Evolutionary conservation across 1,140 invertebrate genomes (phyloP).

Genomic region (Euura lappo): DNA sequence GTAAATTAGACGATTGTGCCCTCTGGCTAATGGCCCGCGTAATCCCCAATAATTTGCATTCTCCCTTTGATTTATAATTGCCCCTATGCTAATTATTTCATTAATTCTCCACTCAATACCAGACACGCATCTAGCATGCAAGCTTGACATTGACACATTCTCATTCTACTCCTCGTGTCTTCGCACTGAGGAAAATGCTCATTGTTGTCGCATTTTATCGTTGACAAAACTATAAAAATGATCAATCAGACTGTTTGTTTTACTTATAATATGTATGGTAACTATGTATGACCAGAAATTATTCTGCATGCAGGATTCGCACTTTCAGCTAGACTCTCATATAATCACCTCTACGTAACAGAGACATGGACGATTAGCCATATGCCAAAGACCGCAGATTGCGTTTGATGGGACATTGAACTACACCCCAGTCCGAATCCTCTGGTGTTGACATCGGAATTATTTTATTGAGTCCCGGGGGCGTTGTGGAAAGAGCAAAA

Average conservation of each 20-base stretch:
- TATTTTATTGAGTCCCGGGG: constrained; percentile 31
- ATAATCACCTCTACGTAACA: too few relatives aligned
- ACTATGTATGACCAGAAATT: neutral
- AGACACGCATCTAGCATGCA: neutral
- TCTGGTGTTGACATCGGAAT: constrained; percentile 37
- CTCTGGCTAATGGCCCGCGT: constrained; percentile 38
- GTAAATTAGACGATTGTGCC: constrained; percentile 43
- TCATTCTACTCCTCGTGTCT: neutral
- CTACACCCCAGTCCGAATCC: neutral
- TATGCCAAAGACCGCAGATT: neutral
- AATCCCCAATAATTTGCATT: constrained; percentile 42
- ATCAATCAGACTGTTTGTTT: too few relatives aligned
- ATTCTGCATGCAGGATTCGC: too few relatives aligned
- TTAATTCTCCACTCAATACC: constrained; percentile 1
- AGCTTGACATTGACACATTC: neutral
- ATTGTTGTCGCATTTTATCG: too few relatives aligned
- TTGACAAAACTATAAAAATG: too few relatives aligned
- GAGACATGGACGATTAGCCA: neutral
- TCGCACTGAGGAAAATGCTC: neutral
- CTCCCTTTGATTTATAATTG: constrained; percentile 7
- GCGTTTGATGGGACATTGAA: neutral
- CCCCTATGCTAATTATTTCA: neutral
- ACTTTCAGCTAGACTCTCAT: too few relatives aligned
- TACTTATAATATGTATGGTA: too few relatives aligned
- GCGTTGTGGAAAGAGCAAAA: neutral